Percentiles rank a stretch among this genome's conserved stretches.
Conservation (phyloP, 2,797 vertebrate species). For the Picus viridis region DNA sequence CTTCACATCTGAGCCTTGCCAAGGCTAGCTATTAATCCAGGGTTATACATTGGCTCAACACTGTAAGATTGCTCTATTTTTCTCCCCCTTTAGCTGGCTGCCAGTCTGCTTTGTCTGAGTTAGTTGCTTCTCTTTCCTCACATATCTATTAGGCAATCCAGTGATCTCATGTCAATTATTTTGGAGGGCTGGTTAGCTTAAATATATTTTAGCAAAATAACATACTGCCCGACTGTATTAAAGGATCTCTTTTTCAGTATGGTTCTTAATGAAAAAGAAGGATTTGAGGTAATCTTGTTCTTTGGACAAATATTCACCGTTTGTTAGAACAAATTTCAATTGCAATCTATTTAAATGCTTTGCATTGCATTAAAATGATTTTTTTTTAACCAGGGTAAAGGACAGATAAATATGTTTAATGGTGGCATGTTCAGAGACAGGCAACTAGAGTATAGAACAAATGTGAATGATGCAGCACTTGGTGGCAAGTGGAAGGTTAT, state of each 20-base stretch:
- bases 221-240: background rate
- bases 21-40: constrained; percentile 64
- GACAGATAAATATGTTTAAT: background rate
- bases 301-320: constrained; percentile 13
- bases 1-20: constrained; percentile 65
- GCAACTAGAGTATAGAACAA: constrained; percentile 30
- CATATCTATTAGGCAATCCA: constrained; percentile 36
- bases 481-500: constrained; percentile 8
- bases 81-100: constrained; percentile 27
- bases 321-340: constrained; percentile 31
- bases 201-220: constrained; percentile 35
- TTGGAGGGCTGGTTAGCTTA: background rate
- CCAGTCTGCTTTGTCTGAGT: constrained; percentile 26
- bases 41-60: constrained; percentile 51
- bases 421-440: background rate
- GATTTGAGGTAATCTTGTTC: background rate
- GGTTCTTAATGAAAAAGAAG: background rate
- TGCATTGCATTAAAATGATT: constrained; percentile 6
- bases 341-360: constrained; percentile 24
- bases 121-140: constrained; percentile 40
- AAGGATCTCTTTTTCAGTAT: constrained; percentile 20
- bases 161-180: background rate
- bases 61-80: constrained; percentile 47
- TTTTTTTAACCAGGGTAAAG: constrained; percentile 19
- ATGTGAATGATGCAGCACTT: constrained; percentile 33